Conservation (phyloP, 2,888 invertebrate species). For the Stenotaenia linearis region DNA sequence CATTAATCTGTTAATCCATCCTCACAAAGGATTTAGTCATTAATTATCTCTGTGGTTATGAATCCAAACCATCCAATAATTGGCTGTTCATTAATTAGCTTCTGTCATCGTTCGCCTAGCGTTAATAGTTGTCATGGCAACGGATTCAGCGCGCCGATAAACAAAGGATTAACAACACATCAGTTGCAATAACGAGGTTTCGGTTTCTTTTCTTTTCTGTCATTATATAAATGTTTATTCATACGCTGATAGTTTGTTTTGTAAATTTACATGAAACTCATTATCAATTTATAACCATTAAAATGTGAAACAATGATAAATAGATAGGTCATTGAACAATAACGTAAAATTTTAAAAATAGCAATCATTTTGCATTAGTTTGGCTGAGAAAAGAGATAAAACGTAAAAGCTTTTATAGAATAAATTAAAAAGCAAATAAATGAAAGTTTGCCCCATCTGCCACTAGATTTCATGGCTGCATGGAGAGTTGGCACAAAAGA, state of each 20-base stretch:
- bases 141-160: slow-evolving; percentile 15
- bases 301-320: slow-evolving; percentile 1
- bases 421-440: background rate
- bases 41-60: slow-evolving; percentile 28
- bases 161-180: slow-evolving; percentile 24
- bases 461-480: background rate
- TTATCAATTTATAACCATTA: slow-evolving; percentile 8
- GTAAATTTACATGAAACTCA: background rate
- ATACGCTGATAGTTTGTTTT: background rate
- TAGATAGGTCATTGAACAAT: background rate
- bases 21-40: slow-evolving; percentile 26
- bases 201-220: background rate
- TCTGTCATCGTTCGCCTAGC: slow-evolving; percentile 19
- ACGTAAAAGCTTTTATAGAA: background rate
- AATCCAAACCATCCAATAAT: slow-evolving; percentile 32
- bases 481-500: background rate
- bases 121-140: slow-evolving; percentile 12
- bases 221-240: slow-evolving; percentile 24
- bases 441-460: background rate
- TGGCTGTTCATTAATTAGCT: slow-evolving; percentile 27
- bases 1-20: slow-evolving; percentile 17
- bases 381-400: background rate
- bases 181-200: slow-evolving; percentile 15
- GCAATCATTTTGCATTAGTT: background rate
- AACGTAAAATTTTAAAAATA: background rate